Evolutionary conservation across 2,888 invertebrate species (phyloP).

Genomic region (Mesorhabditis sp.): DNA sequence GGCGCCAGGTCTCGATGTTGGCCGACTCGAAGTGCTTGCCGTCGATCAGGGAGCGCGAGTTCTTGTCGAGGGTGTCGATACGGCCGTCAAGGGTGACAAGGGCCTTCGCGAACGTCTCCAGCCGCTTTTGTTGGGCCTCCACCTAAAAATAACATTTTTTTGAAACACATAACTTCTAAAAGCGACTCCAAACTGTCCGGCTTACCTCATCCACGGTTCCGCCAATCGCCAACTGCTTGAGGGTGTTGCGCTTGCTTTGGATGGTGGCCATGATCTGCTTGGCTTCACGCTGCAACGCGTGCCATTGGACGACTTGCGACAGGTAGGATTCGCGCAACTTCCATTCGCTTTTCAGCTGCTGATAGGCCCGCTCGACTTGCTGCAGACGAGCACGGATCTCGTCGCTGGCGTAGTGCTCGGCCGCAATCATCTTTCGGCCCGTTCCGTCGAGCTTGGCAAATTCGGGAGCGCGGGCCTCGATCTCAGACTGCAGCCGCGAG

Average conservation of each 20-base stretch:
- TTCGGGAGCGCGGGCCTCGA: constrained; percentile 75
- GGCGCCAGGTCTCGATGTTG: constrained; percentile 39
- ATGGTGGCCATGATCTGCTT: constrained; percentile 85
- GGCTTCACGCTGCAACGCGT: constrained; percentile 88
- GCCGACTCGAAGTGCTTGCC: constrained; percentile 75
- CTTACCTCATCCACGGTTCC: constrained; percentile 38
- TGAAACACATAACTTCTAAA: background rate
- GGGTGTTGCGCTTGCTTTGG: constrained; percentile 73
- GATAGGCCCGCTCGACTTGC: constrained; percentile 68
- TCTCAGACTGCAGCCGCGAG: constrained; percentile 68
- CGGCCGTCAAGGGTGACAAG: constrained; percentile 64
- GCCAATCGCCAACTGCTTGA: constrained; percentile 35
- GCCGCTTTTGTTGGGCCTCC: constrained; percentile 81
- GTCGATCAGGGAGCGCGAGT: constrained; percentile 69
- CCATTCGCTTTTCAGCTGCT: constrained; percentile 79
- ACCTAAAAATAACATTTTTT: constrained; percentile 62
- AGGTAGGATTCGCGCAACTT: constrained; percentile 78
- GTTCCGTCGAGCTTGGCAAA: constrained; percentile 73
- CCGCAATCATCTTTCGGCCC: constrained; percentile 79
- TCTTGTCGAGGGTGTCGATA: constrained; percentile 35
- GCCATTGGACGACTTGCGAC: constrained; percentile 80
- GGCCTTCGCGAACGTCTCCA: constrained; percentile 88
- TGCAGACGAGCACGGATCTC: constrained; percentile 57
- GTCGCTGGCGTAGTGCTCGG: constrained; percentile 74
- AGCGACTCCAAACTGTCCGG: background rate